These are phyloP conservation scores for Isurus oxyrinchus DNA, from an alignment of 2,113 vertebrate genomes.

Conservation along the genomic window DNA sequence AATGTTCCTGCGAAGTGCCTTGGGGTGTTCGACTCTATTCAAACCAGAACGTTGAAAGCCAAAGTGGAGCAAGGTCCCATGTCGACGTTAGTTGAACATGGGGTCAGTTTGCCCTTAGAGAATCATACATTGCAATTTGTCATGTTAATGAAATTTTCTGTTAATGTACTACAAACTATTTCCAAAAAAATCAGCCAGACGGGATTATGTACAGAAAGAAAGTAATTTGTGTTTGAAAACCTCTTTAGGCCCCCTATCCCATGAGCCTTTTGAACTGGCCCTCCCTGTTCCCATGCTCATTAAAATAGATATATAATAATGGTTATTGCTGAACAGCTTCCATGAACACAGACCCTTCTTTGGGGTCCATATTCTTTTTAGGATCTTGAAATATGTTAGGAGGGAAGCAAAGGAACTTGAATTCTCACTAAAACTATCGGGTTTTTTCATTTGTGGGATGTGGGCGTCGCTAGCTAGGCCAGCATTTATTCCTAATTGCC, in stretches of 20 bases:
- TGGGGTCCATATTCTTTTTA: neutral
- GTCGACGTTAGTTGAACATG: neutral
- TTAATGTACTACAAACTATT: neutral
- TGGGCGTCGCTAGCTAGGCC: no score
- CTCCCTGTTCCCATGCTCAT: neutral
- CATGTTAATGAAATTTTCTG: neutral
- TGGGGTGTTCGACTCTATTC: neutral
- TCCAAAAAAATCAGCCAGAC: neutral
- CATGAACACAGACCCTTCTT: neutral
- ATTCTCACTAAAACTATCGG: neutral
- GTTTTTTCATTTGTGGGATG: no score
- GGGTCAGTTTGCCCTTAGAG: neutral
- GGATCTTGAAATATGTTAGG: neutral
- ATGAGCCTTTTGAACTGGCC: neutral
- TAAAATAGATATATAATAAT: neutral
- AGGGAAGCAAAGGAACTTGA: neutral
- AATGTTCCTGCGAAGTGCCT: neutral
- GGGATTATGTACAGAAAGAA: neutral
- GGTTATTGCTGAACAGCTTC: neutral
- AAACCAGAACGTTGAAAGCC: neutral
- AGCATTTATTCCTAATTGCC: no score
- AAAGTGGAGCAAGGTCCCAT: neutral
- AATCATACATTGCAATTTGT: neutral
- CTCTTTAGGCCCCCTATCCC: neutral
- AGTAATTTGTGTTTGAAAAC: neutral